Evolutionary conservation across 2,888 invertebrate species (phyloP).

Genomic region (Silvanus unidentatus): DNA sequence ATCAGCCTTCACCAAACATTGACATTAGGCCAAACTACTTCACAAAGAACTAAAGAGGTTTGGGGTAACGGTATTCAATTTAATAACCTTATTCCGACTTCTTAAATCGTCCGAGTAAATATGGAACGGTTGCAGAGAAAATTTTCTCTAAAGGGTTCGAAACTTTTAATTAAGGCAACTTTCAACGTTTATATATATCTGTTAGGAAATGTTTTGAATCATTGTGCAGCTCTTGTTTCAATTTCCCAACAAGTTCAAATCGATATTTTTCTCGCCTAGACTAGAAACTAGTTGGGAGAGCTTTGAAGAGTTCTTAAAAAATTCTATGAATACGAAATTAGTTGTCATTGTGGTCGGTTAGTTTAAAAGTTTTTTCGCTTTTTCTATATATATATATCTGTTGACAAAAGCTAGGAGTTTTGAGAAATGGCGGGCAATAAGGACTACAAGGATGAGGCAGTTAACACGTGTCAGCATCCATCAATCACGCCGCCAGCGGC

Average conservation of each 20-base stretch:
- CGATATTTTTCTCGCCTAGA: no score
- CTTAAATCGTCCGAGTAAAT: conserved; percentile 24
- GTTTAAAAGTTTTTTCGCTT: background rate
- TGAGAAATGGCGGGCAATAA: conserved; percentile 36
- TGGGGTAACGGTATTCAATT: conserved; percentile 28
- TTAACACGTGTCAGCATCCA: conserved; percentile 34
- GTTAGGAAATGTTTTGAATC: no score
- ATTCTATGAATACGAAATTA: conserved; percentile 3
- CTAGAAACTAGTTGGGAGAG: no score
- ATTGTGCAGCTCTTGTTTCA: no score
- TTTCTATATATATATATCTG: background rate
- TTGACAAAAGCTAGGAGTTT: conserved; percentile 9
- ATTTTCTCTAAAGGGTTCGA: conserved; percentile 10
- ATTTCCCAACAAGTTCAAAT: no score
- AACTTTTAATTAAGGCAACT: conserved; percentile 16
- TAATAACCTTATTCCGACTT: conserved; percentile 24
- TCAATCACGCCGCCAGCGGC: conserved; percentile 29
- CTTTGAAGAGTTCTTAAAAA: background rate
- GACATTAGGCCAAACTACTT: conserved; percentile 25
- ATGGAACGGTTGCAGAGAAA: conserved; percentile 9
- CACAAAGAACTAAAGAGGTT: conserved; percentile 24
- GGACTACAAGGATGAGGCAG: conserved; percentile 33
- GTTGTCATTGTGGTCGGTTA: background rate
- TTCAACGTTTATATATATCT: no score
- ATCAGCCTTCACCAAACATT: conserved; percentile 32